Conservation (phyloP, 2,113 vertebrate genomes). For the Tragelaphus buxtoni region DNA sequence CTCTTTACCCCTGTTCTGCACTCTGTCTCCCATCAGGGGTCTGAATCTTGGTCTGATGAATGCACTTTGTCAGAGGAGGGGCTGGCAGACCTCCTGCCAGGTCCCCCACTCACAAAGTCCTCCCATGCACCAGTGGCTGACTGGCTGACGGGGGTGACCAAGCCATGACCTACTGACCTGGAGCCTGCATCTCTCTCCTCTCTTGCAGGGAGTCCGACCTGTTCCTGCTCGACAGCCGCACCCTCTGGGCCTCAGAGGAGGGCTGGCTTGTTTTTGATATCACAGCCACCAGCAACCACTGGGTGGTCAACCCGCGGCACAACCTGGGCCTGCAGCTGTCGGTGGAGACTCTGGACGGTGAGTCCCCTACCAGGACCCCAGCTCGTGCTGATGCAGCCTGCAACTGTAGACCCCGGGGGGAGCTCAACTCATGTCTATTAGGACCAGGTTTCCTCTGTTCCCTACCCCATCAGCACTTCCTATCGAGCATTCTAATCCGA, state of each 20-base stretch:
- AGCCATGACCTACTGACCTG: neutral
- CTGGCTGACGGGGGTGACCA: neutral
- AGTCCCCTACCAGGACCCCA: conserved; percentile 59
- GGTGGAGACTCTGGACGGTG: conserved; percentile 90
- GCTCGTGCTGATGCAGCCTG: neutral
- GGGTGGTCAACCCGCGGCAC: conserved; percentile 94
- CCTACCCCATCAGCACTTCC: neutral
- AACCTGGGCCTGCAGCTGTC: conserved; percentile 95
- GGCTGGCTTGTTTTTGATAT: conserved; percentile 98
- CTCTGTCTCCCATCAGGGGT: neutral
- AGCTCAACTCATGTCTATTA: neutral
- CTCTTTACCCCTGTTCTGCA: neutral
- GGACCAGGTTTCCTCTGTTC: neutral
- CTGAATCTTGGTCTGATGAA: neutral
- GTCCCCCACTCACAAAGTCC: neutral
- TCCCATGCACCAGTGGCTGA: neutral
- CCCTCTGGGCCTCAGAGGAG: conserved; percentile 96
- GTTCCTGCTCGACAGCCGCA: conserved; percentile 92
- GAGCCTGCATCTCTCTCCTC: neutral
- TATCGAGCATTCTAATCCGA: neutral
- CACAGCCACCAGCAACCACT: conserved; percentile 96
- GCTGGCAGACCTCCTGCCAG: fast-evolving
- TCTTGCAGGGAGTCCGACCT: conserved; percentile 91
- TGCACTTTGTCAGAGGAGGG: too few relatives aligned
- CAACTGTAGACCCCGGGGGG: neutral